A percentile compares a stretch with the other conserved stretches of the same genome.
Evolutionary conservation across 1,140 invertebrate genomes (phyloP).

Genomic region (Musca domestica): DNA sequence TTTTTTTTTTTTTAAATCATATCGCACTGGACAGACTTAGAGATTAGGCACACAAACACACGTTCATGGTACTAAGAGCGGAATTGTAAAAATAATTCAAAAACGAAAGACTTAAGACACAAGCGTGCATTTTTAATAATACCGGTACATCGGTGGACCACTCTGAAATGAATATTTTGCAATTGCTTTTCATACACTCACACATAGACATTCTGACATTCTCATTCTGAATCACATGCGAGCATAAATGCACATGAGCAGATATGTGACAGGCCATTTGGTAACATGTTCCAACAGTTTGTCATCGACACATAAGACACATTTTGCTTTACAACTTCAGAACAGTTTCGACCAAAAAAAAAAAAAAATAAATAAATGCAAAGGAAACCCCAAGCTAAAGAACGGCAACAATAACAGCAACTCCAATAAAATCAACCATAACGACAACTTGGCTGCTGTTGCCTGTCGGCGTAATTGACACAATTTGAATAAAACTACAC

Average conservation of each 20-base stretch:
- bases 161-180: not conserved
- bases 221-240: not conserved
- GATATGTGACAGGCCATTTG: slow-evolving; percentile 8
- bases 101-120: slow-evolving; percentile 20
- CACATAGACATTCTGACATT: not conserved
- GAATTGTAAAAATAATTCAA: slow-evolving; percentile 5
- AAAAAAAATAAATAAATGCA: too few species aligned
- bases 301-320: slow-evolving; percentile 17
- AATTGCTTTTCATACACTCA: not conserved
- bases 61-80: not conserved
- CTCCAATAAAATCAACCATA: too few species aligned
- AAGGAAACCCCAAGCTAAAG: too few species aligned
- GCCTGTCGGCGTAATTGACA: slow-evolving; percentile 20
- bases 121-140: slow-evolving; percentile 17
- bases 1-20: too few species aligned
- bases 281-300: slow-evolving; percentile 20
- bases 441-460: slow-evolving; percentile 20
- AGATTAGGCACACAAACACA: not conserved
- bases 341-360: too few species aligned
- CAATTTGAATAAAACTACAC: slow-evolving; percentile 15
- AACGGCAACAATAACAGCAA: too few species aligned
- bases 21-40: too few species aligned
- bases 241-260: not conserved
- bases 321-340: slow-evolving; percentile 16
- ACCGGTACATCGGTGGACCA: not conserved